Evolutionary conservation across 2,888 invertebrate genomes (phyloP), one percentile per base, ranked within the genome.

Genomic region (Rugalucina vietnamica): DNA sequence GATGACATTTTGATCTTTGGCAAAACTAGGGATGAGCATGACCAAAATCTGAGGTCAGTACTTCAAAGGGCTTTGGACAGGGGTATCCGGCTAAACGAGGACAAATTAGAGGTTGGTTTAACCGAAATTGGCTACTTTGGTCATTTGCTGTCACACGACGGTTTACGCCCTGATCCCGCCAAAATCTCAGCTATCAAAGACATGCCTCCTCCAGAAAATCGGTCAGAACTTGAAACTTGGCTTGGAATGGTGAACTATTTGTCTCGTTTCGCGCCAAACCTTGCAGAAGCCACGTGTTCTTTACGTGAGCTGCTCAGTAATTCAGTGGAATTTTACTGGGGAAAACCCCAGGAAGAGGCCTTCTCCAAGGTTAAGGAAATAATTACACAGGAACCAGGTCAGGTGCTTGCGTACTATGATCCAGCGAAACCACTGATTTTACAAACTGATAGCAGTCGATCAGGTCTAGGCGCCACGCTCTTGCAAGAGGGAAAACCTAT

Each of bases 161-260:
- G 77, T 29, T 27, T 84, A 0, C 32, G 50, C 18, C 78, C 84
- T 21, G 84, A 84, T 39, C 84, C 78, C 18, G 27, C 39, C 27
- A 84, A 84, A 60, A 49, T 85, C 10, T n/a, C 29, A n/a, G 84
- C 84, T 29, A 65, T 84, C 18, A 37, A n/a, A 50, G 57, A 82
- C 14, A 81, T 76, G 81, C n/a, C 43, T 18, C 18, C 27, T 14
- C 81, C 81, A 27, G 14, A 65, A 32, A 34, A 65, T 34, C 21
- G 36, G n/a, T 14, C 39, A 27, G 71, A 71, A 34, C 71, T 71
- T 24, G 78, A 71, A 39, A 78, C 78, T 29, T 36, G 75, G 14
- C 50, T 78, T 8, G 71, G 71, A 10, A 71, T 78, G 71, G 54
- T 78, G 18, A 71, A 39, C 37, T 78, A 78, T 24, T 32, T 78